Evolutionary conservation across 1,140 invertebrate genomes (phyloP), one percentile per base, ranked within the genome.

Genomic region (Parasteatoda tepidariorum): DNA sequence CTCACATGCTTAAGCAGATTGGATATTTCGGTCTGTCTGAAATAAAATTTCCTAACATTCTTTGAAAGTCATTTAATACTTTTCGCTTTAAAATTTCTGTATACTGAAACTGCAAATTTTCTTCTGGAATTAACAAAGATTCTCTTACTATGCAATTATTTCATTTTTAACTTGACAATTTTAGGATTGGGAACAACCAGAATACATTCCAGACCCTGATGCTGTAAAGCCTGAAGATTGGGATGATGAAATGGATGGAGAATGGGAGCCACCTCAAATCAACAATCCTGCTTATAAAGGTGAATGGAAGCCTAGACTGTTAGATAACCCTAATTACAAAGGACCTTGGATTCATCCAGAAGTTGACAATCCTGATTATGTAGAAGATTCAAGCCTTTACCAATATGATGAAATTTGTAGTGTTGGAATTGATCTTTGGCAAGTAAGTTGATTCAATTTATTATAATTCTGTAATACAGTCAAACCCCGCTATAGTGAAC

Each of bases 221-320:
- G 98, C 98, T 68, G 94, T 93, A 86, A 99, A 99, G 90, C 98
- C 98, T 26, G 97, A 99, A 85, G 98, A 99, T 89, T 99, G 98
- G 98, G 98, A 99, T 88, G 98, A 99, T 92, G 98, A 99, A 89
- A 99, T 99, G 96, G 97, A 99, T 88, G 97, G 96, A 24, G 95
- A 97, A 91, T 98, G 96, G 96, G 97, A 98, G 90, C 95, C 97
- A 78, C 95, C 96, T 64, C 92, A 92, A 90, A 93, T 93, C 87
- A 92, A 93, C 85, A 93, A 93, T 88, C 93, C 93, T 71, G 92
- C 92, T 41, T 94, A 92, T 90, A 94, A 97, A 93, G 94, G 93
- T 71, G 94, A 94, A 91, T 96, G 95, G 95, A 93, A 94, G 89
- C 93, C 94, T 57, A 94, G 94, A 88, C 92, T 94, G 92, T 98